Evolutionary conservation across 2,888 invertebrate species (phyloP), one percentile per base, ranked within the genome.

Genomic region (Seira musarum): DNA sequence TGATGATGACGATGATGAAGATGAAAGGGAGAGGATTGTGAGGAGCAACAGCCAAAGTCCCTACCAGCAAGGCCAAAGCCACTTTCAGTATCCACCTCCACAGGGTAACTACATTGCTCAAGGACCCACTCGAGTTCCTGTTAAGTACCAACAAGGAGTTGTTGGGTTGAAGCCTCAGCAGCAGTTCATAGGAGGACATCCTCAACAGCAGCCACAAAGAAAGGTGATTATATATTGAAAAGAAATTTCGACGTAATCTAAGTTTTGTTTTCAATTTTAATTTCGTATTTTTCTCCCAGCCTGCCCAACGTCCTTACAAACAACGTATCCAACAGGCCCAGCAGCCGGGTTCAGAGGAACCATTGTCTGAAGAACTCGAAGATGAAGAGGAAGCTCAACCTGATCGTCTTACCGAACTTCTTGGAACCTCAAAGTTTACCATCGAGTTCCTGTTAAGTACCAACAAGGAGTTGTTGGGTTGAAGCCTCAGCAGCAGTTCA

Each of bases 371-470:
- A 19, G 90, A 91, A 83, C 90, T 91, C 79, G 91, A 92, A 84
- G 92, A 93, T 85, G 91, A 93, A 84, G 92, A 93, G 86, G 93
- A 94, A 85, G 94, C 95, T 87, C 94, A 95, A 87, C 96, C 96
- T 0, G 96, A 96, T 89, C 92, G 95, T 86, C 91, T 96, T 19
- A 92, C 93, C 15, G 89, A 92, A 60, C 91, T 96, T 67, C 91
- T 96, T 80, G 94, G 94, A 72, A 94, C 95, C 88, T 95, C 95
- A 81, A 94, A 94, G 88, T 97, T 96, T 89, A 92, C 92, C n/a
- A n/a, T 15, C 53, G 60, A 6, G 74, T 66, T 0, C 74, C 74
- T 22, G 74, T 74, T 6, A 74, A 66, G 60, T 74, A 66, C n/a
- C 74, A 74, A 46, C 64, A 64, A 49, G 74, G 74, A 1, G 66